Conservation (phyloP, 37 sponge, comb jelly and placozoan species). For the Lycopodina hypogea region DNA sequence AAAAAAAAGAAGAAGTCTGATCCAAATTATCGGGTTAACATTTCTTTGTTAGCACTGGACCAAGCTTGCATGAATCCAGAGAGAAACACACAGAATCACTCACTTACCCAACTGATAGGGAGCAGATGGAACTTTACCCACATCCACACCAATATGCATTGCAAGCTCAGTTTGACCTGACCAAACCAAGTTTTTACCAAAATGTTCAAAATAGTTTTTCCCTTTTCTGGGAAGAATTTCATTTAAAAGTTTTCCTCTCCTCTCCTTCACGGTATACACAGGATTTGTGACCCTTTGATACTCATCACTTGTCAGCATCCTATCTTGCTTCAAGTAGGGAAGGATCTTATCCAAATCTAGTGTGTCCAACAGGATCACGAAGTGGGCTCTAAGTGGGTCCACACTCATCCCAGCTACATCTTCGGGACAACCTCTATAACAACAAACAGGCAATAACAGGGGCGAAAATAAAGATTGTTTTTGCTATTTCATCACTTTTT, state of each 20-base stretch:
- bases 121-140: conserved; percentile 5
- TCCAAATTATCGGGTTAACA: not conserved
- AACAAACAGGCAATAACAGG: too few relatives aligned
- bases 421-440: too few relatives aligned
- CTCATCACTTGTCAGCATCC: conserved; percentile 48
- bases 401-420: conserved; percentile 2
- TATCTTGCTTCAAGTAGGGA: conserved; percentile 38
- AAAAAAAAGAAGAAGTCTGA: not conserved
- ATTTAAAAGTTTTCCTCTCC: conserved; percentile 28
- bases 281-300: conserved; percentile 26
- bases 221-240: conserved; percentile 45
- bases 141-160: conserved; percentile 31
- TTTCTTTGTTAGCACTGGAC: not conserved
- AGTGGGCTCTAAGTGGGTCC: conserved; percentile 25
- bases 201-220: conserved; percentile 21
- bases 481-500: too few relatives aligned
- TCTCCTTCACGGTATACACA: not conserved
- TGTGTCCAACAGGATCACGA: conserved; percentile 29
- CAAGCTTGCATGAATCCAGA: too few relatives aligned
- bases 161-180: conserved; percentile 55
- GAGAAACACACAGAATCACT: too few relatives aligned
- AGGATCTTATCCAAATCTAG: conserved; percentile 42
- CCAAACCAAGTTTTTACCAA: conserved; percentile 54
- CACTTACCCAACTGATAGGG: conserved; percentile 14
- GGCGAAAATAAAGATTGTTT: too few relatives aligned